Percentiles rank a stretch among this genome's conserved stretches.
Conservation (phyloP, 2,888 invertebrate species). For the Drosophila mimica region DNA sequence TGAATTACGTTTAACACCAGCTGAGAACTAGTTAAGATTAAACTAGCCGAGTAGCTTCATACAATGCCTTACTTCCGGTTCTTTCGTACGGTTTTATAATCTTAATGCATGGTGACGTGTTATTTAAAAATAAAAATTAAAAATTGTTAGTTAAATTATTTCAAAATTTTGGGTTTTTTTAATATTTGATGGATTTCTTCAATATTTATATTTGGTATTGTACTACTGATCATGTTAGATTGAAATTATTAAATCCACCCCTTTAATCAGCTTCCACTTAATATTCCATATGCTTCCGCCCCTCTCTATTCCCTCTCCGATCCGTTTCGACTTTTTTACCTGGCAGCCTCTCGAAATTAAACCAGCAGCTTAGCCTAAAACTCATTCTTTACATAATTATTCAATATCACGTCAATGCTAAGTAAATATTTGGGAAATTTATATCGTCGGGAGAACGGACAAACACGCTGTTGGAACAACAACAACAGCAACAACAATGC, state of each 20-base stretch:
- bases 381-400: conserved; percentile 70
- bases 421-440: conserved; percentile 72
- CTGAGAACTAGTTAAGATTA: not conserved
- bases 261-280: not conserved
- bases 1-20: not conserved
- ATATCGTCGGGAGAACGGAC: conserved; percentile 45
- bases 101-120: too few relatives aligned
- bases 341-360: conserved; percentile 21
- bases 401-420: conserved; percentile 76
- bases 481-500: conserved; percentile 35
- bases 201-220: not conserved
- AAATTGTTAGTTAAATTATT: not conserved
- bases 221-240: not conserved
- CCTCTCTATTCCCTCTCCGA: conserved; percentile 1
- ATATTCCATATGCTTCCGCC: not conserved
- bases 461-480: conserved; percentile 42
- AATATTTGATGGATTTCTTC: not conserved
- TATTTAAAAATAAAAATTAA: not conserved
- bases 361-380: conserved; percentile 47
- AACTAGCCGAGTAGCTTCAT: not conserved
- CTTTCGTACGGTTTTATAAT: not conserved
- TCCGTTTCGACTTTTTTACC: not conserved
- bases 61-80: not conserved
- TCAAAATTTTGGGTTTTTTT: not conserved
- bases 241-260: not conserved